phyloP scores from a whole-genome alignment of 2,797 vertebrate genomes.

The Ceryle rudis region DNA sequence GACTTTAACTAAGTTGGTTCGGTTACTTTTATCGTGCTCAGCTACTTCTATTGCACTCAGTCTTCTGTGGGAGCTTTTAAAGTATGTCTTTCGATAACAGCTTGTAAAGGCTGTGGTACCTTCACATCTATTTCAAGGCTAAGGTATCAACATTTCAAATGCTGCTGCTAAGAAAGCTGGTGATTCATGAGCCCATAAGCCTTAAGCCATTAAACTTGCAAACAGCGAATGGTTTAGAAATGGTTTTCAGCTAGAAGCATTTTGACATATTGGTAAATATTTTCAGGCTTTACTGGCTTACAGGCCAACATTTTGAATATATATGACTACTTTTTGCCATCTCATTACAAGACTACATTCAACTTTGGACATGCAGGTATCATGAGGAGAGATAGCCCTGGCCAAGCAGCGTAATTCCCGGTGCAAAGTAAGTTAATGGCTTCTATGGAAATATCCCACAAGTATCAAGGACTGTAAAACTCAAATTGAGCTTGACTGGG shows the following conservation, averaged over 20 bases:
- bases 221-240: slow-evolving; percentile 65
- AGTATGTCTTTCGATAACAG: slow-evolving; percentile 64
- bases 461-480: slow-evolving; percentile 60
- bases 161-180: slow-evolving; percentile 62
- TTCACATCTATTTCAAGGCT: slow-evolving; percentile 75
- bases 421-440: slow-evolving; percentile 56
- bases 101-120: slow-evolving; percentile 65
- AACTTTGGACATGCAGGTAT: slow-evolving; percentile 46
- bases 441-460: slow-evolving; percentile 41
- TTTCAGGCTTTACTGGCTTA: slow-evolving; percentile 63
- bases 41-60: slow-evolving; percentile 33
- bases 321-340: slow-evolving; percentile 65
- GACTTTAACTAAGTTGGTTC: slow-evolving; percentile 53
- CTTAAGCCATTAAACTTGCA: slow-evolving; percentile 72
- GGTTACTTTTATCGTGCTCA: slow-evolving; percentile 25
- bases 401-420: slow-evolving; percentile 46
- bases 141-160: slow-evolving; percentile 72
- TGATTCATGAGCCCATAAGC: slow-evolving; percentile 71
- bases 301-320: slow-evolving; percentile 73
- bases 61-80: slow-evolving; percentile 58
- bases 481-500: slow-evolving; percentile 53
- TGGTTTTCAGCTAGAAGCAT: slow-evolving; percentile 56
- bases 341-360: slow-evolving; percentile 61
- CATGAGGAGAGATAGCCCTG: slow-evolving; percentile 30
- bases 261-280: slow-evolving; percentile 75